These are phyloP conservation scores for Erethizon dorsatum DNA, from an alignment of 2,797 vertebrate genomes.

Conservation along the genomic window DNA sequence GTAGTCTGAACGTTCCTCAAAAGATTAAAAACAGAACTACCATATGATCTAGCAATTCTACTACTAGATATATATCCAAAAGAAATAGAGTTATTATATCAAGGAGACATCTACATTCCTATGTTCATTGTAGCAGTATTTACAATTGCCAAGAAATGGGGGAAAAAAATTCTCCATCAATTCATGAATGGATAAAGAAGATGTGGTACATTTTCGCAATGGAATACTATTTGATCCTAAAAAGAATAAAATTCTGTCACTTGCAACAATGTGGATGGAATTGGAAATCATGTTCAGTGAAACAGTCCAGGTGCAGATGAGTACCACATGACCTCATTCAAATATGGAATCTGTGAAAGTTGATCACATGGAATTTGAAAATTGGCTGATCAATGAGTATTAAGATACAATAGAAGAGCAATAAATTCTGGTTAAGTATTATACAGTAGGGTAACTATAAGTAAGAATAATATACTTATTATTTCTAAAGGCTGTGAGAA, in stretches of 20 bases:
- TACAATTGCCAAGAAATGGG: neutral
- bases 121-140: neutral
- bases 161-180: neutral
- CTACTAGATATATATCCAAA: neutral
- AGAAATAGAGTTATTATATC: neutral
- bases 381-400: neutral
- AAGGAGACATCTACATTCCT: neutral
- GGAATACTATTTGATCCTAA: neutral
- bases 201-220: too few relatives aligned
- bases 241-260: neutral
- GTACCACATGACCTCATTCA: neutral
- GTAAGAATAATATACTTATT: neutral
- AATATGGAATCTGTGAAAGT: neutral
- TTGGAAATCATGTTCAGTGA: neutral
- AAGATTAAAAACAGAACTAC: neutral
- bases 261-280: neutral
- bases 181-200: neutral
- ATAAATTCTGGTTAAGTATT: neutral
- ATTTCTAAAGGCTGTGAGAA: neutral
- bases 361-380: neutral
- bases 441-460: neutral
- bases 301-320: neutral
- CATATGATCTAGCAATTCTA: too few relatives aligned
- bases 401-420: too few relatives aligned
- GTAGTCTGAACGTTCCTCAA: neutral